Conservation (phyloP, 2,113 vertebrate species). For the Pitta sordida region DNA sequence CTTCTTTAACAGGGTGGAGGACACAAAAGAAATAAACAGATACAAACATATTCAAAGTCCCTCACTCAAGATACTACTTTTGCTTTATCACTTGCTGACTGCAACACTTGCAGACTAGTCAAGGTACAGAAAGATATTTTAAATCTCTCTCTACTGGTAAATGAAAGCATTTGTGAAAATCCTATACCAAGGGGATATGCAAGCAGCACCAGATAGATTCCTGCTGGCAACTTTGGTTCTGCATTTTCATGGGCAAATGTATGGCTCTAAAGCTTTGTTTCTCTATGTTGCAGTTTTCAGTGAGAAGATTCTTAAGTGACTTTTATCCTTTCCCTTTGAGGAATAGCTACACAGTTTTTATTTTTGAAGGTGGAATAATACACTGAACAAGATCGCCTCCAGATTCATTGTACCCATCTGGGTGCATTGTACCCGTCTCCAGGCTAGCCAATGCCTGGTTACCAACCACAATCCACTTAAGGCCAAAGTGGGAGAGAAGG, state of each 20-base stretch:
- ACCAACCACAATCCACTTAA: neutral
- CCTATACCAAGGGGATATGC: neutral
- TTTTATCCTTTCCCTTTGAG: neutral
- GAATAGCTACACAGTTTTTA: accelerated
- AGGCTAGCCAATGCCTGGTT: neutral
- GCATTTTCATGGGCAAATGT: neutral
- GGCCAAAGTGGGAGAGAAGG: neutral
- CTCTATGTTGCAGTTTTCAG: neutral
- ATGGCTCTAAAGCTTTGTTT: neutral
- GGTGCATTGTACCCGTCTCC: neutral
- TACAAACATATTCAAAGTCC: neutral
- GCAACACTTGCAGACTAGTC: neutral
- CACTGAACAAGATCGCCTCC: neutral
- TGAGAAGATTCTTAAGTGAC: neutral
- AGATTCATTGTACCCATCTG: neutral
- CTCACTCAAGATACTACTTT: neutral
- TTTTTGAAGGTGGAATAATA: neutral
- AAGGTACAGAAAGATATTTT: neutral
- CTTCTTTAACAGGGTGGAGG: neutral
- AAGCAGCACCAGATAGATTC: neutral
- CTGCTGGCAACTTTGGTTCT: neutral
- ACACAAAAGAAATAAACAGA: neutral
- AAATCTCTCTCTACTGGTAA: neutral
- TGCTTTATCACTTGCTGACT: neutral
- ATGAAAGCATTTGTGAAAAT: neutral